These are phyloP conservation scores for Bibio marci DNA, from an alignment of 2,888 invertebrate genomes.

Conservation along the genomic window DNA sequence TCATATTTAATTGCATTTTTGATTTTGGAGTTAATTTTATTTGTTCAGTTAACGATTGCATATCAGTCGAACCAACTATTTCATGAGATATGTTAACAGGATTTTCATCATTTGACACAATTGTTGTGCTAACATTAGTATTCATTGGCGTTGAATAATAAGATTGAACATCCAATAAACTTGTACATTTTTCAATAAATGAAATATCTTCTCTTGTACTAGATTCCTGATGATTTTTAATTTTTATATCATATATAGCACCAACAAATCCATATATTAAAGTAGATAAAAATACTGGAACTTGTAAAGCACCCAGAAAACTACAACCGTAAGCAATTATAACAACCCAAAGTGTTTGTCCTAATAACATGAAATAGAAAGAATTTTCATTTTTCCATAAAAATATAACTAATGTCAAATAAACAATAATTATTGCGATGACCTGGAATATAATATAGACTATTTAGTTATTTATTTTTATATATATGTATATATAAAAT, in stretches of 20 bases:
- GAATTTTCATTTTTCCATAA: slow-evolving; percentile 61
- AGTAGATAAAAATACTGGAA: slow-evolving; percentile 52
- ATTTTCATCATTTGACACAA: neutral
- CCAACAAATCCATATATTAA: slow-evolving; percentile 49
- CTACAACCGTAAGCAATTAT: slow-evolving; percentile 59
- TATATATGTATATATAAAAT: neutral
- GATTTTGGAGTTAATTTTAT: slow-evolving; percentile 6
- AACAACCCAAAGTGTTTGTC: slow-evolving; percentile 58
- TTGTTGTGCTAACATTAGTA: too few species aligned
- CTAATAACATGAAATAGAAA: slow-evolving; percentile 44
- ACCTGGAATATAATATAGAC: slow-evolving; percentile 37
- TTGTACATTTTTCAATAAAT: neutral
- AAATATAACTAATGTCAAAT: slow-evolving; percentile 50
- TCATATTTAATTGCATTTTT: slow-evolving; percentile 17
- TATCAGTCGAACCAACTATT: neutral
- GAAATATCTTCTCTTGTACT: too few species aligned
- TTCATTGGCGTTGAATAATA: too few species aligned
- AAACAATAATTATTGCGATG: slow-evolving; percentile 44
- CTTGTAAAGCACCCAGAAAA: slow-evolving; percentile 54
- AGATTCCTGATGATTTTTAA: neutral
- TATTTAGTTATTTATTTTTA: too few species aligned
- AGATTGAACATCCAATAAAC: slow-evolving; percentile 3
- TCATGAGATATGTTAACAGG: neutral
- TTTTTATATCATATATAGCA: slow-evolving; percentile 32
- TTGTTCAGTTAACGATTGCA: neutral